Evolutionary conservation across 2,888 invertebrate genomes (phyloP).

Genomic region (Dasypogon diadema): DNA sequence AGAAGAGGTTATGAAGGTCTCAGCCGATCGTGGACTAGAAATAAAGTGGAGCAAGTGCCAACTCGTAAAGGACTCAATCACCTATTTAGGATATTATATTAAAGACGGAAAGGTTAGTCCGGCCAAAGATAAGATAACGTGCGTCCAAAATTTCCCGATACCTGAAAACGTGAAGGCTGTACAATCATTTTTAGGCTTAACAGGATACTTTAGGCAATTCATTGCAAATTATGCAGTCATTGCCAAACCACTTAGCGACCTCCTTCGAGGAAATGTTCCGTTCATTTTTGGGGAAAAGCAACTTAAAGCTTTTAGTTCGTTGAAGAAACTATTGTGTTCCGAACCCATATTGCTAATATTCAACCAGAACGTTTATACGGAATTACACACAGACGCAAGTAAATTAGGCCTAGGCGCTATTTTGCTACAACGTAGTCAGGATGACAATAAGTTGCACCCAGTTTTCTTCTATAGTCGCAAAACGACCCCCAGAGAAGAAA

Average conservation of each 20-base stretch:
- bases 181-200: not conserved
- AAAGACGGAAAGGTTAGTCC: not conserved
- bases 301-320: not conserved
- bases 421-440: constrained; percentile 58
- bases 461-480: too few relatives aligned
- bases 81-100: not conserved
- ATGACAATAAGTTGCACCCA: too few relatives aligned
- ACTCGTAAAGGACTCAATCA: not conserved
- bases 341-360: constrained; percentile 59
- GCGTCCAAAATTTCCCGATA: too few relatives aligned
- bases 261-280: not conserved
- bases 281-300: constrained; percentile 8
- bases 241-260: too few relatives aligned
- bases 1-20: not conserved
- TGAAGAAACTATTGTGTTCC: constrained; percentile 14
- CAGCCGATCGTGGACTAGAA: not conserved
- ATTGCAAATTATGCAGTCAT: too few relatives aligned
- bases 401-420: constrained; percentile 59
- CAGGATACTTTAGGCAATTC: too few relatives aligned
- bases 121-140: not conserved
- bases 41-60: not conserved
- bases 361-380: constrained; percentile 58
- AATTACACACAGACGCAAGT: constrained; percentile 61
- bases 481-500: too few relatives aligned
- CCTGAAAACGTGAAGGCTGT: not conserved